Evolutionary conservation across 2,113 vertebrate genomes (phyloP).

Genomic region (Chloropsis hardwickii): DNA sequence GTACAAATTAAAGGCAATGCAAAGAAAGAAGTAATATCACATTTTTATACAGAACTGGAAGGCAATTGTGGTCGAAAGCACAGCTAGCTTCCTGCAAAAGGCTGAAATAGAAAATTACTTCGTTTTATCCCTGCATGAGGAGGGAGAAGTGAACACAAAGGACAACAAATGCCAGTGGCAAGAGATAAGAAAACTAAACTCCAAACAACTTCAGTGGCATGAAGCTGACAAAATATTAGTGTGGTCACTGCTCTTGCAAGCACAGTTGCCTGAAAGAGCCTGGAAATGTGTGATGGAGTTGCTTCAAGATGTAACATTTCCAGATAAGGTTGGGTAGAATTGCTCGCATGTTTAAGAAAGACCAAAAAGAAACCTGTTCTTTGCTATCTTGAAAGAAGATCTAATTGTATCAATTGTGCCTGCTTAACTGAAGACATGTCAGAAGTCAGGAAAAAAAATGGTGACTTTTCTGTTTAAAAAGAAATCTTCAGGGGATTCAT

Average conservation of each 20-base stretch:
- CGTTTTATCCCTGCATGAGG: accelerated
- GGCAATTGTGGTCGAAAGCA: background rate
- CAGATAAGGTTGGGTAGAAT: background rate
- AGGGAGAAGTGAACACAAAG: background rate
- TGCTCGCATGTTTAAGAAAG: background rate
- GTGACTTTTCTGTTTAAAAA: background rate
- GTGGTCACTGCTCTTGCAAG: background rate
- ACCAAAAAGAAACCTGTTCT: background rate
- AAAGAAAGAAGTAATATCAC: background rate
- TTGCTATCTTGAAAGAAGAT: background rate
- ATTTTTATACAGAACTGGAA: background rate
- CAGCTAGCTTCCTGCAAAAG: background rate
- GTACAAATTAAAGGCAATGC: background rate
- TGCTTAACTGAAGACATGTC: background rate
- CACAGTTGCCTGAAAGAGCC: background rate
- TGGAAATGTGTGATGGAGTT: background rate
- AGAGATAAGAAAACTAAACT: background rate
- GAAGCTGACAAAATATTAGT: background rate
- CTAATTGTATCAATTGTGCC: background rate
- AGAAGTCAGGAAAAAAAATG: accelerated
- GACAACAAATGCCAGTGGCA: background rate
- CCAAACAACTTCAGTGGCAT: background rate
- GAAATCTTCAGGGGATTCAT: background rate
- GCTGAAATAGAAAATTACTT: background rate
- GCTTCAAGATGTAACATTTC: background rate